A percentile compares a stretch with the other conserved stretches of the same genome.
These are phyloP conservation scores for Phortica okadai DNA, from an alignment of 2,888 invertebrate species.

Conservation along the genomic window DNA sequence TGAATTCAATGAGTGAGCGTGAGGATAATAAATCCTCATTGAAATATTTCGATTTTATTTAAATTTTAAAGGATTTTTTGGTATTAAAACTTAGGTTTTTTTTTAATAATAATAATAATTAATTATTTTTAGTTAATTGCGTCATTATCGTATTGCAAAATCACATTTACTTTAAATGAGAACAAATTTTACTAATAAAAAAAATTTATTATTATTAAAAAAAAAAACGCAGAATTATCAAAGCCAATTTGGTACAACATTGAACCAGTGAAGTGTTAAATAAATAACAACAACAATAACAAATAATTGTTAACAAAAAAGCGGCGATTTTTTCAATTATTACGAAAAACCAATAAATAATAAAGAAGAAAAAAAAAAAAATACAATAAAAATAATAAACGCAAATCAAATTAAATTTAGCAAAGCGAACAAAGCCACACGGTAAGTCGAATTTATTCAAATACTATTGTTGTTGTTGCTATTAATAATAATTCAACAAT, in stretches of 20 bases:
- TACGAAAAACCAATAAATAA: background rate
- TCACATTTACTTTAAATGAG: background rate
- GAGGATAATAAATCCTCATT: background rate
- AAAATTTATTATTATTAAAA: background rate
- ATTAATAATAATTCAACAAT: too few relatives aligned
- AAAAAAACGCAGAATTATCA: background rate
- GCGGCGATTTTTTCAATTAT: background rate
- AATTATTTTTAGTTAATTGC: background rate
- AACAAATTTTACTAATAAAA: background rate
- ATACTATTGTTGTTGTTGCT: too few relatives aligned
- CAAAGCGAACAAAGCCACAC: too few relatives aligned
- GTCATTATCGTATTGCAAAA: background rate
- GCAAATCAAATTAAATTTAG: too few relatives aligned
- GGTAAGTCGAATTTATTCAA: too few relatives aligned
- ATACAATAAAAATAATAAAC: background rate
- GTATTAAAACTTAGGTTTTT: background rate
- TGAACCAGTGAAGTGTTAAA: conserved; percentile 24
- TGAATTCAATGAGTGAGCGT: background rate
- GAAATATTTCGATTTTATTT: background rate
- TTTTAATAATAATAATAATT: background rate
- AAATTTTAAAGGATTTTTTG: background rate
- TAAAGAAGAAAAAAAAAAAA: background rate
- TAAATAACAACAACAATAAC: background rate
- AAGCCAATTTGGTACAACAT: background rate
- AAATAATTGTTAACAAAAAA: background rate